phyloP scores from a whole-genome alignment of 2,888 invertebrate genomes.

The Erynnis tages region DNA sequence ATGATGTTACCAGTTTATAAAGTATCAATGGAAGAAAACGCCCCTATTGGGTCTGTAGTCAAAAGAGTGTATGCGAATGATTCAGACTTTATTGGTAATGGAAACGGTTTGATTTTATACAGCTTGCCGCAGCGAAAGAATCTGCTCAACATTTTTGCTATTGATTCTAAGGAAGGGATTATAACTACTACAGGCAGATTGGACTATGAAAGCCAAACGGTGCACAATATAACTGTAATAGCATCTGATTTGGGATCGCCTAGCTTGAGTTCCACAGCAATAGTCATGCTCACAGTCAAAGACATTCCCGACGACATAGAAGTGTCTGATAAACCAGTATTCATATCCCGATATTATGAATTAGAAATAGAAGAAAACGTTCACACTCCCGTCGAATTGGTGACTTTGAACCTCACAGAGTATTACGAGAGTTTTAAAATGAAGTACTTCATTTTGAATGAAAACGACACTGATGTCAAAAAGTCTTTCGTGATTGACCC shows the following conservation, averaged over 20 bases:
- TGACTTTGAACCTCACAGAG: constrained; percentile 89
- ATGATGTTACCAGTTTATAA: constrained; percentile 87
- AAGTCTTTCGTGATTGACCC: constrained; percentile 88
- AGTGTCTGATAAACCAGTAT: constrained; percentile 74
- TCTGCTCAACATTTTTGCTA: constrained; percentile 85
- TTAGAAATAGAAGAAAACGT: constrained; percentile 92
- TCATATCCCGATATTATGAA: constrained; percentile 88
- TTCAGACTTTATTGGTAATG: constrained; percentile 91
- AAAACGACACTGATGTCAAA: constrained; percentile 80
- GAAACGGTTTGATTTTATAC: constrained; percentile 92
- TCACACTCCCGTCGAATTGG: constrained; percentile 86
- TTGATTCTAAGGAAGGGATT: constrained; percentile 92
- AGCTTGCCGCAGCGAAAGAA: constrained; percentile 86
- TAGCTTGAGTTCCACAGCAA: constrained; percentile 89
- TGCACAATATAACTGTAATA: constrained; percentile 89
- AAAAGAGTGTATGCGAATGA: constrained; percentile 91
- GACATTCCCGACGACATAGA: constrained; percentile 83
- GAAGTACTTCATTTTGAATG: constrained; percentile 84
- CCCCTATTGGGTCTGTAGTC: constrained; percentile 87
- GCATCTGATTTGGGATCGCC: constrained; percentile 94
- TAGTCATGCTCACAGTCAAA: constrained; percentile 85
- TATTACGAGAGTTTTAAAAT: constrained; percentile 83
- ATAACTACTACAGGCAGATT: constrained; percentile 88
- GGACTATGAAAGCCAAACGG: constrained; percentile 85
- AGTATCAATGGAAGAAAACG: constrained; percentile 87